These are phyloP conservation scores for Lagria hirta DNA, from an alignment of 2,888 invertebrate species.

Conservation along the genomic window DNA sequence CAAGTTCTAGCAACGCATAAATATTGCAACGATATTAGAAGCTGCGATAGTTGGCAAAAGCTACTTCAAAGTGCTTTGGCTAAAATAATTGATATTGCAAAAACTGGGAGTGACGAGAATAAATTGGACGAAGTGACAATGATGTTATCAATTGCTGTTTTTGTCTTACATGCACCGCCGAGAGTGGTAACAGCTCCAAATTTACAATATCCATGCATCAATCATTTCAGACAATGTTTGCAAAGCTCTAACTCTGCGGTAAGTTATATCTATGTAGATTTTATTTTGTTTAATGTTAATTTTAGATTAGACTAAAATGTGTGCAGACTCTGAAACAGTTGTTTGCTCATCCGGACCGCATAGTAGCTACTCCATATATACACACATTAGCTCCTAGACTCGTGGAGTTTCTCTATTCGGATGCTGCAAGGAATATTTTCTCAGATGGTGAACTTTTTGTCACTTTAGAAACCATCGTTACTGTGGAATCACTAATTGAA, in stretches of 20 bases:
- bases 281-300: constrained; percentile 12
- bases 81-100: constrained; percentile 87
- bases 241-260: constrained; percentile 65
- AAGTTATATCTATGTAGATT: constrained; percentile 42
- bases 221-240: constrained; percentile 85
- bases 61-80: constrained; percentile 86
- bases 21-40: constrained; percentile 65
- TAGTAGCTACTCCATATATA: constrained; percentile 76
- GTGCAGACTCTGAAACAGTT: constrained; percentile 77
- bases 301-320: constrained; percentile 72
- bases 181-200: constrained; percentile 76
- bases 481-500: constrained; percentile 73
- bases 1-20: constrained; percentile 66
- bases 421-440: constrained; percentile 61
- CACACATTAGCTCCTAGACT: constrained; percentile 78
- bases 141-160: constrained; percentile 85
- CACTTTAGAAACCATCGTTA: constrained; percentile 70
- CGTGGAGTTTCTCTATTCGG: constrained; percentile 71
- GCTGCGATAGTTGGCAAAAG: constrained; percentile 71
- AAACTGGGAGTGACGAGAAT: constrained; percentile 74
- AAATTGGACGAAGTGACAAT: constrained; percentile 84
- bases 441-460: constrained; percentile 71
- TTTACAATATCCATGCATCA: constrained; percentile 87
- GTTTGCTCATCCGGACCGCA: constrained; percentile 70
- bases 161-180: constrained; percentile 80